Conservation (phyloP, 2,113 vertebrate genomes). For the Ceyx cyanopectus region DNA sequence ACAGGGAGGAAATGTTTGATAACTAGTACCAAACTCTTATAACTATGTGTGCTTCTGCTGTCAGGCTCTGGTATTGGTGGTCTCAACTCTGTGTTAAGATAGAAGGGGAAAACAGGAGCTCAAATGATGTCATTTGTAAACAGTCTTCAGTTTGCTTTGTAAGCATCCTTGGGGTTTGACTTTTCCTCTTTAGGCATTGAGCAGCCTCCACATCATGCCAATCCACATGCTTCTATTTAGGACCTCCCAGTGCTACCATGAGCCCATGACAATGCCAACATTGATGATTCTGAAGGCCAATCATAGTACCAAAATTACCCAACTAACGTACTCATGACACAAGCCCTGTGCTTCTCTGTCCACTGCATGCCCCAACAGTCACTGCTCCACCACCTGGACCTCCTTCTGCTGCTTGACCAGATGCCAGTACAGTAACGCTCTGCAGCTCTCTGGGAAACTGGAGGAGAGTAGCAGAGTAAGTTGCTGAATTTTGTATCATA, state of each 20-base stretch:
- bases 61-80: accelerated
- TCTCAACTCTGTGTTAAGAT: neutral
- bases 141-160: neutral
- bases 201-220: neutral
- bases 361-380: neutral
- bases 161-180: neutral
- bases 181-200: neutral
- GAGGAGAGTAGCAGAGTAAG: neutral
- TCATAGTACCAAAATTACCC: neutral
- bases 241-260: neutral
- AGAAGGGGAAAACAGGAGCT: neutral
- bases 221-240: accelerated
- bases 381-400: neutral
- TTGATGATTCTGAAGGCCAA: neutral
- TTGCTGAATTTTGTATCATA: neutral
- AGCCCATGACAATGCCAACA: neutral
- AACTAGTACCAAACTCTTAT: neutral
- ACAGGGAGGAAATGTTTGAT: neutral
- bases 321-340: neutral
- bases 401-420: neutral
- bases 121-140: neutral
- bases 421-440: accelerated
- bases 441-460: neutral
- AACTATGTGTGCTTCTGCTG: neutral
- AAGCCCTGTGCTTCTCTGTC: neutral